Evolutionary conservation across 2,797 vertebrate species (phyloP), one percentile per base, ranked within the genome.

Genomic region (Neosilurus mollespiculum): DNA sequence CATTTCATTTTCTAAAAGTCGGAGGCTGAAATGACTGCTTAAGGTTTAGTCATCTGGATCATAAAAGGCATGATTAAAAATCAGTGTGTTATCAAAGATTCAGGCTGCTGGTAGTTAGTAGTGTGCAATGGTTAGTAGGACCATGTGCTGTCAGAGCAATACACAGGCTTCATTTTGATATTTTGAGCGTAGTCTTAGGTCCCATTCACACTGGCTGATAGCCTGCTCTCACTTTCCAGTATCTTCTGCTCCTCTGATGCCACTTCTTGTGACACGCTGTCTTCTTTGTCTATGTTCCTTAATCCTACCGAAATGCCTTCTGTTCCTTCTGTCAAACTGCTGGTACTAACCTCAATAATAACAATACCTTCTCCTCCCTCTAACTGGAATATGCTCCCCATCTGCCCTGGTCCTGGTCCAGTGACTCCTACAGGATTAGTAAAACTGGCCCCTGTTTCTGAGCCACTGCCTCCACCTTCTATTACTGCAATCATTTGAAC

Each of bases 401-500:
- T 93, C 53, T 89, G 85, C 16, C 86, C 91, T 9, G 87, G 86
- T 1, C 87, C 89, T 43, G 90, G 89, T 8, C 82, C 81, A 22
- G 88, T 88, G 4, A 85, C 83, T 43, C 88, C 84, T 2, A 73
- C 84, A n/a, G 84, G 71, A 22, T 80, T 59, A 66, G 72, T 88
- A 83, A 92, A 93, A 81, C 85, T 87, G 0, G 81, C 86, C 37
- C 87, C 89, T 4, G 89, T 88, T 67, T 88, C 92, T 22, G 91
- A 88, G 75, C 91, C 87, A 0, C 83, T 90, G 20, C 89, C 91
- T 66, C 93, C 91, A 0, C 91, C 90, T 86, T 94, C 93, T 66
- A 95, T 95, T 80, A 95, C 83, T 2, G 95, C 93, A 67, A 95
- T 95, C 94, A 95, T 95, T 89, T 94, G 94, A 91, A 95, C 90